phyloP scores from a whole-genome alignment of 2,888 invertebrate genomes.

The Cerastis leucographa region DNA sequence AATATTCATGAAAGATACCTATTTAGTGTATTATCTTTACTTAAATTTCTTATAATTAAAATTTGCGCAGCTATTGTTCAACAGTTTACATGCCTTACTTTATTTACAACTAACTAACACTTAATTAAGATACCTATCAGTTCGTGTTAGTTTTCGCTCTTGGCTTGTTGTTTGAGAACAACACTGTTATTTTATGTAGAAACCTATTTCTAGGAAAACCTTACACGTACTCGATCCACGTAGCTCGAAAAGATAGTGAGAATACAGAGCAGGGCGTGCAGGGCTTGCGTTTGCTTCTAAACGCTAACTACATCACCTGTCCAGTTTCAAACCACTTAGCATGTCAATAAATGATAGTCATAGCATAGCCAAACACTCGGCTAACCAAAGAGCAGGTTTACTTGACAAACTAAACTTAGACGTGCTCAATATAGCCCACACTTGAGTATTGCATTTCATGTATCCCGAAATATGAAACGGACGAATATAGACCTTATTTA shows the following conservation, averaged over 20 bases:
- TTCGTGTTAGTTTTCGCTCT: constrained; percentile 40
- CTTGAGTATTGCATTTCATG: constrained; percentile 2
- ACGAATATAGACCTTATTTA: constrained; percentile 40
- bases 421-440: constrained; percentile 19
- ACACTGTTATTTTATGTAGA: constrained; percentile 11
- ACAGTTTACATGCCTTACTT: not conserved
- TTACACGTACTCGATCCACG: not conserved
- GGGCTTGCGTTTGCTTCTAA: not conserved
- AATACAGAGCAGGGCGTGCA: not conserved
- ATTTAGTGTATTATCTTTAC: not conserved
- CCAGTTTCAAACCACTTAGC: constrained; percentile 53
- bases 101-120: constrained; percentile 17
- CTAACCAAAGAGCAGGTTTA: constrained; percentile 47
- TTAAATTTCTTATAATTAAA: not conserved
- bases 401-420: constrained; percentile 48
- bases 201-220: constrained; percentile 15
- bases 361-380: constrained; percentile 28
- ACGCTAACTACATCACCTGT: constrained; percentile 32
- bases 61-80: constrained; percentile 6
- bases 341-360: constrained; percentile 51
- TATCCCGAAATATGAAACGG: constrained; percentile 3
- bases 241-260: not conserved
- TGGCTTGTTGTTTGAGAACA: constrained; percentile 17
- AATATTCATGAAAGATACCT: not conserved
- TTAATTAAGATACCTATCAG: constrained; percentile 46